Evolutionary conservation across 2,113 vertebrate genomes (phyloP).

Genomic region (Forbesichthys agassizii): DNA sequence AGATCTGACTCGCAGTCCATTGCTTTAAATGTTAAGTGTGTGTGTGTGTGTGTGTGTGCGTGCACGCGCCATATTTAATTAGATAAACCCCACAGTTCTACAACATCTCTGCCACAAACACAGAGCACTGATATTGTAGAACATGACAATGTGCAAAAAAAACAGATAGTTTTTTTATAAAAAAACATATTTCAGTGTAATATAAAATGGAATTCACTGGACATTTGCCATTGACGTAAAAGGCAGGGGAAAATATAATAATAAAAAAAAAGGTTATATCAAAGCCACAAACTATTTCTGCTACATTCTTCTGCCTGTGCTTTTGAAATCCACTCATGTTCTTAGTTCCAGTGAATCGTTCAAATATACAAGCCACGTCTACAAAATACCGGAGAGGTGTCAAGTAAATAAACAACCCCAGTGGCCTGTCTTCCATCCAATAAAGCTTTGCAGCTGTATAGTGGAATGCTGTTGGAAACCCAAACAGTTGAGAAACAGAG

Average conservation of each 20-base stretch:
- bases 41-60: constrained; percentile 18
- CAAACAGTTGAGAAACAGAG: constrained; percentile 14
- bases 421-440: constrained; percentile 15
- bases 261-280: background rate
- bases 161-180: background rate
- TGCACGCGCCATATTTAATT: background rate
- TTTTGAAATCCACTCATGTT: constrained; percentile 2
- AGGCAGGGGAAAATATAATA: background rate
- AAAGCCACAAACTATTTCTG: constrained; percentile 34
- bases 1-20: constrained; percentile 37
- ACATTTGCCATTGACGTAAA: background rate
- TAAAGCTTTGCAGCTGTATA: constrained; percentile 53
- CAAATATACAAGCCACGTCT: constrained; percentile 8
- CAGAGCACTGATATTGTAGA: background rate
- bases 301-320: constrained; percentile 1
- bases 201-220: background rate
- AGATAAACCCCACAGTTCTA: background rate
- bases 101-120: background rate
- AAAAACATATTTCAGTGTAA: too few relatives aligned
- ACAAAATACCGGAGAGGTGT: constrained; percentile 46
- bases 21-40: constrained; percentile 23
- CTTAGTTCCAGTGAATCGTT: constrained; percentile 19
- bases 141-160: background rate
- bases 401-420: constrained; percentile 30
- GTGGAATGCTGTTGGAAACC: constrained; percentile 46